Percentiles rank a stretch among this genome's conserved stretches.
phyloP scores from a whole-genome alignment of 1,140 invertebrate genomes.

The Samia ricini region DNA sequence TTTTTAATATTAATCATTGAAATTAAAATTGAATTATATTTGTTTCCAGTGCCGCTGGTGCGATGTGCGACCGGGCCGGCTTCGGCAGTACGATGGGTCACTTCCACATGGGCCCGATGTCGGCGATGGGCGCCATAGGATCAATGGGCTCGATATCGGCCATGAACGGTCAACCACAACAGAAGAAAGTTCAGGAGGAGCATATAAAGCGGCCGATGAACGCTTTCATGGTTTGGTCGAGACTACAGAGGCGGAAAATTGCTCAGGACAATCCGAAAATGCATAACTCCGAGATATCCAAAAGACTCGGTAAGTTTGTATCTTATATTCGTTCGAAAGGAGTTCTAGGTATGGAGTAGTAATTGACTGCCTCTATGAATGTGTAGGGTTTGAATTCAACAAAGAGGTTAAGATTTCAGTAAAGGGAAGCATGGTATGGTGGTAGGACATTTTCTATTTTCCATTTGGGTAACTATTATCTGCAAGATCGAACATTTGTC shows the following conservation, averaged over 20 bases:
- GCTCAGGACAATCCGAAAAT: slow-evolving; percentile 99
- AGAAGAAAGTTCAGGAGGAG: slow-evolving; percentile 84
- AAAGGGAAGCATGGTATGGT: no score
- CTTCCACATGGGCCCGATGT: slow-evolving; percentile 69
- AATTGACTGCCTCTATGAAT: no score
- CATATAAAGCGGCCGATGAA: slow-evolving; percentile 93
- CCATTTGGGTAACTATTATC: no score
- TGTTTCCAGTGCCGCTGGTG: slow-evolving; percentile 72
- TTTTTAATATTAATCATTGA: neutral
- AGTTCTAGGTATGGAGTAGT: no score
- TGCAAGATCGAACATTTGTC: no score
- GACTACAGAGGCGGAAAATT: slow-evolving; percentile 92
- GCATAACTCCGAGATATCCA: slow-evolving; percentile 99
- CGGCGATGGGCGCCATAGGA: slow-evolving; percentile 66
- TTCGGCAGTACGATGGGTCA: slow-evolving; percentile 66
- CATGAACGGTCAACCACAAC: slow-evolving; percentile 56
- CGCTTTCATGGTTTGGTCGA: slow-evolving; percentile 94
- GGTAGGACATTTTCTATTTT: no score
- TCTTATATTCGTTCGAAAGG: slow-evolving; percentile 11
- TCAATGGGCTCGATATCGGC: slow-evolving; percentile 64
- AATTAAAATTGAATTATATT: neutral
- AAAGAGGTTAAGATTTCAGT: no score
- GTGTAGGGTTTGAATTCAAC: no score
- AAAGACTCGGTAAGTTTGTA: slow-evolving; percentile 88
- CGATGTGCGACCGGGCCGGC: slow-evolving; percentile 70